Evolutionary conservation across 2,888 invertebrate genomes (phyloP), one percentile per base, ranked within the genome.

Genomic region (Phaonia tiefii): DNA sequence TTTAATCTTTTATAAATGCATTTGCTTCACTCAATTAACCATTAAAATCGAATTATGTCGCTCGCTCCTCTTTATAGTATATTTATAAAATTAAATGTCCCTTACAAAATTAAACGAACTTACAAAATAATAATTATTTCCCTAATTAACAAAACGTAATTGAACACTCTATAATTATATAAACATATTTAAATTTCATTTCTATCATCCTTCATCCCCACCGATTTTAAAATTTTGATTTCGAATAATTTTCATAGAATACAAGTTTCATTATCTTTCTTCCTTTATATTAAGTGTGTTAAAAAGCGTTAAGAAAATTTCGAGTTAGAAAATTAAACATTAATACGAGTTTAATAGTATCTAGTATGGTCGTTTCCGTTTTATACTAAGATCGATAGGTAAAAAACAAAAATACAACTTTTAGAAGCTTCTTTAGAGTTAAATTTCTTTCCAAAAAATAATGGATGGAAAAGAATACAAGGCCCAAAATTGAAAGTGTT

Each of bases 401-500:
- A 31, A 31, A 8, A 31, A 8, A 31, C 31, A 31, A 31, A 70
- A 56, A 79, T 54, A 82, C 76, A 71, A 75, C 75, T 75, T 82
- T 81, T n/a, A n/a, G n/a, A 81, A 78, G 80, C 80, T 81, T 78
- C 77, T 42, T 80, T 75, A 63, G 65, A 69, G 80, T 31, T 58
- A 10, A 25, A 26, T 56, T 56, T 11, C n/a, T 56, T 56, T 26
- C 13, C 25, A 8, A 44, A 10, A 37, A 4, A 37, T 37, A 7
- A 2, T 13, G 4, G 10, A 8, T 20, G 10, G 20, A 49, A 49
- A 20, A 49, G 15, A 63, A 63, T 39, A 63, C 63, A 63, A 63
- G 63, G 63, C 63, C 63, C 63, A 22, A 63, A 63, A 13, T 63
- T 63, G 42, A 63, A 39, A 20, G 63, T 22, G 42, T 39, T 39